phyloP scores from a whole-genome alignment of 92 coral and sea anemone genomes.

The Nematostella vectensis region DNA sequence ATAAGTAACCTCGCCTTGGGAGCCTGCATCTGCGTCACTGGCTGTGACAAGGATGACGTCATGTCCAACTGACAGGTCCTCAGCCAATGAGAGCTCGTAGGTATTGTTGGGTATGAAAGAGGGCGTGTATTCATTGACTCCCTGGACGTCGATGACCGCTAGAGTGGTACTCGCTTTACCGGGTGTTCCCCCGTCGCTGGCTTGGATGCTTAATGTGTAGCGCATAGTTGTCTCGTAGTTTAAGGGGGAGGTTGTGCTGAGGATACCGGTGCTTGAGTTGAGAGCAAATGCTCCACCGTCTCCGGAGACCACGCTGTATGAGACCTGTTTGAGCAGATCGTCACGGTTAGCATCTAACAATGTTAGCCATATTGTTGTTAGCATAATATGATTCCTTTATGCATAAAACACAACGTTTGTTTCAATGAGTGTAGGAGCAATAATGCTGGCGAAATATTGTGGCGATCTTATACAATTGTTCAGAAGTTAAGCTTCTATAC shows the following conservation, averaged over 20 bases:
- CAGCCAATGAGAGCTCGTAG: slow-evolving; percentile 36
- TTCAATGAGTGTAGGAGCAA: neutral
- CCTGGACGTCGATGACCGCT: slow-evolving; percentile 34
- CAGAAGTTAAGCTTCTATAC: no score
- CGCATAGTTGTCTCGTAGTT: slow-evolving; percentile 39
- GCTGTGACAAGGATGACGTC: slow-evolving; percentile 55
- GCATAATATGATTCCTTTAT: no score
- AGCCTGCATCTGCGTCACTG: slow-evolving; percentile 44
- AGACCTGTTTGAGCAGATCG: no score
- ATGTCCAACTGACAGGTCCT: slow-evolving; percentile 50
- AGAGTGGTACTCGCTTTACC: slow-evolving; percentile 12
- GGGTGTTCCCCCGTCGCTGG: slow-evolving; percentile 49
- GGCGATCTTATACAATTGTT: no score
- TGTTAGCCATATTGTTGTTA: no score
- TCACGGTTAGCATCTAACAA: no score
- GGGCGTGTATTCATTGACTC: slow-evolving; percentile 52
- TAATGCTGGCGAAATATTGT: neutral
- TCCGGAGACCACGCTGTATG: slow-evolving; percentile 42
- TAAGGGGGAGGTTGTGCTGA: slow-evolving; percentile 21
- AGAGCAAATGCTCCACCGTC: slow-evolving; percentile 41
- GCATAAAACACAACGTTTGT: no score
- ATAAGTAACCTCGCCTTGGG: slow-evolving; percentile 62
- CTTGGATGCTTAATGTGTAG: slow-evolving; percentile 37
- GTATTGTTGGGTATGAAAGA: slow-evolving; percentile 36
- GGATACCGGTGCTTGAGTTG: slow-evolving; percentile 37